These are phyloP conservation scores for Ceyx cyanopectus DNA, from an alignment of 2,113 vertebrate genomes.

Conservation along the genomic window DNA sequence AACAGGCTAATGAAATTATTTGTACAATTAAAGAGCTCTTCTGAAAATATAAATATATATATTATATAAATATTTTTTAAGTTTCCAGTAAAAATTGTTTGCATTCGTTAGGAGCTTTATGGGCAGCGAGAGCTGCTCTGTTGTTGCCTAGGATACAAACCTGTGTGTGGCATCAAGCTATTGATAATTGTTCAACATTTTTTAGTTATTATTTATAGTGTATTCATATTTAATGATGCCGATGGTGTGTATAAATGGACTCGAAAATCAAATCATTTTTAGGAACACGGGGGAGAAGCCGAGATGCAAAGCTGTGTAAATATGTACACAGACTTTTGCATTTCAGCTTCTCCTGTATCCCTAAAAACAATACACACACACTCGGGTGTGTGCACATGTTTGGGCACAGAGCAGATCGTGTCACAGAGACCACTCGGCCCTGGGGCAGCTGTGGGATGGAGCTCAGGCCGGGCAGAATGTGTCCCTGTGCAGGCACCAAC, in stretches of 20 bases:
- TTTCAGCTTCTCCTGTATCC: not conserved
- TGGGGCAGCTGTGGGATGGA: not conserved
- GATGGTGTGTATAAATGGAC: not conserved
- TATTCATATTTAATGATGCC: conserved; percentile 43
- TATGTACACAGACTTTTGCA: not conserved
- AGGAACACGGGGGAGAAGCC: not conserved
- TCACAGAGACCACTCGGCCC: not conserved
- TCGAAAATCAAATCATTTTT: not conserved
- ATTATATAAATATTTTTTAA: not conserved
- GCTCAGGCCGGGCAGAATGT: accelerated
- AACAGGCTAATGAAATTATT: not conserved
- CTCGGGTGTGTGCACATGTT: too few relatives aligned
- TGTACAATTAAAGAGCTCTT: not conserved
- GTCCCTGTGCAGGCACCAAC: not conserved
- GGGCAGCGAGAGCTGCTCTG: not conserved
- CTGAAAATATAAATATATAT: not conserved
- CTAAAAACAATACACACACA: accelerated
- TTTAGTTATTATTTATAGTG: conserved; percentile 48
- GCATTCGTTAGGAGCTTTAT: not conserved
- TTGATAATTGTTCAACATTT: not conserved
- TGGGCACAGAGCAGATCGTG: accelerated
- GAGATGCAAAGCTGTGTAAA: not conserved
- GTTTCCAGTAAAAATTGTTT: not conserved
- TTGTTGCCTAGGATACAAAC: conserved; percentile 39
- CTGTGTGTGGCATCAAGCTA: not conserved